Percentiles rank a stretch among this genome's conserved stretches.
These are phyloP conservation scores for Microcebus ravelobensis DNA, from an alignment of 2,113 vertebrate genomes.

Conservation along the genomic window DNA sequence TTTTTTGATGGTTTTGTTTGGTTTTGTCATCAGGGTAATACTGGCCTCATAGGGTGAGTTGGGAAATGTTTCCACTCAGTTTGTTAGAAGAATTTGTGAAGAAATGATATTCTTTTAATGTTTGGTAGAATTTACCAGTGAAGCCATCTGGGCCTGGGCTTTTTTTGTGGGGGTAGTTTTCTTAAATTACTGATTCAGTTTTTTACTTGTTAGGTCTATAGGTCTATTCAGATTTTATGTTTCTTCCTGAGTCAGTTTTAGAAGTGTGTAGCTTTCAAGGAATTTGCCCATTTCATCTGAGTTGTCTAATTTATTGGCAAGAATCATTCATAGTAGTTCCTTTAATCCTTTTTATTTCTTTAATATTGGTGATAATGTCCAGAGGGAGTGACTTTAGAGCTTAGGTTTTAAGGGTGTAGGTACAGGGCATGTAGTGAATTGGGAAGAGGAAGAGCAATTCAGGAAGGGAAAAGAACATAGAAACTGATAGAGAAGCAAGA, in stretches of 20 bases:
- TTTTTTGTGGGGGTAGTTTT: background rate
- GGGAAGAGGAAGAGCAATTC: background rate
- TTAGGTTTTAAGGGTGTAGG: background rate
- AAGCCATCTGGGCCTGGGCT: background rate
- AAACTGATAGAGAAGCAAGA: background rate
- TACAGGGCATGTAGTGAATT: background rate
- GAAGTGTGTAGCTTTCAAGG: background rate
- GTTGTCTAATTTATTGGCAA: background rate
- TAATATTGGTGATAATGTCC: background rate
- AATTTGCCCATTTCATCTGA: background rate
- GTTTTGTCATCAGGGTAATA: background rate
- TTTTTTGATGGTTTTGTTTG: background rate
- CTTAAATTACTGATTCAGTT: background rate
- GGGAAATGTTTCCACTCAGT: background rate
- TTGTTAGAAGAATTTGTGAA: background rate
- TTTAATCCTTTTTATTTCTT: background rate
- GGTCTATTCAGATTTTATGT: background rate
- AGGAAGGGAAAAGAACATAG: background rate
- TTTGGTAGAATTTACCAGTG: background rate
- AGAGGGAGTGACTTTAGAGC: background rate
- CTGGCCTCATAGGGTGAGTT: background rate
- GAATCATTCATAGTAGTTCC: background rate
- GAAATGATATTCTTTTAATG: background rate
- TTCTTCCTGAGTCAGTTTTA: background rate
- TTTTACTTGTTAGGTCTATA: background rate